Conservation (phyloP, 2,888 invertebrate genomes). For the Meteorus cinctellus region DNA sequence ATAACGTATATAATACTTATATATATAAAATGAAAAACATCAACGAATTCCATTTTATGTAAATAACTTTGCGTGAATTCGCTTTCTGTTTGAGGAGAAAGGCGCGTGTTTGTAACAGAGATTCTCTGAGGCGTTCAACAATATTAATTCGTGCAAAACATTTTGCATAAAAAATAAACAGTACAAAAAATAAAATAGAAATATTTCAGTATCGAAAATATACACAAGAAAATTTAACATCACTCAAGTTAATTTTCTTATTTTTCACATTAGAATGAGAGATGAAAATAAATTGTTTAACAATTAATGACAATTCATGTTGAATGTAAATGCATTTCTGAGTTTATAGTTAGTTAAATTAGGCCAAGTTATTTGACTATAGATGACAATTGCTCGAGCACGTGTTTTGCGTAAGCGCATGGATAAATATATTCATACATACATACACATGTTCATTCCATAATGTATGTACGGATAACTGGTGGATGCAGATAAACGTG, state of each 20-base stretch:
- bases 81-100: slow-evolving; percentile 12
- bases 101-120: background rate
- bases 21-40: background rate
- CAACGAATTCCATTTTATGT: slow-evolving; percentile 10
- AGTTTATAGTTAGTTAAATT: slow-evolving; percentile 13
- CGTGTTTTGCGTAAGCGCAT: slow-evolving; percentile 29
- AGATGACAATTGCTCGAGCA: slow-evolving; percentile 22
- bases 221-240: background rate
- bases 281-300: background rate
- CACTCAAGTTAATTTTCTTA: background rate
- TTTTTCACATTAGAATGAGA: background rate
- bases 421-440: slow-evolving; percentile 18
- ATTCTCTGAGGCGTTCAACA: background rate
- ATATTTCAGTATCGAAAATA: background rate
- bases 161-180: background rate
- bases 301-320: background rate
- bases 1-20: background rate
- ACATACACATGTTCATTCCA: slow-evolving; percentile 7
- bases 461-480: background rate
- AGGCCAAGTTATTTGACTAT: slow-evolving; percentile 12
- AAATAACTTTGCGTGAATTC: background rate
- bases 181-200: background rate
- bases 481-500: slow-evolving; percentile 26
- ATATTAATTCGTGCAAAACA: background rate
- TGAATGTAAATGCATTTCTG: background rate